Evolutionary conservation across 2,888 invertebrate genomes (phyloP), one percentile per base, ranked within the genome.

Genomic region (Diplolepis rosae): DNA sequence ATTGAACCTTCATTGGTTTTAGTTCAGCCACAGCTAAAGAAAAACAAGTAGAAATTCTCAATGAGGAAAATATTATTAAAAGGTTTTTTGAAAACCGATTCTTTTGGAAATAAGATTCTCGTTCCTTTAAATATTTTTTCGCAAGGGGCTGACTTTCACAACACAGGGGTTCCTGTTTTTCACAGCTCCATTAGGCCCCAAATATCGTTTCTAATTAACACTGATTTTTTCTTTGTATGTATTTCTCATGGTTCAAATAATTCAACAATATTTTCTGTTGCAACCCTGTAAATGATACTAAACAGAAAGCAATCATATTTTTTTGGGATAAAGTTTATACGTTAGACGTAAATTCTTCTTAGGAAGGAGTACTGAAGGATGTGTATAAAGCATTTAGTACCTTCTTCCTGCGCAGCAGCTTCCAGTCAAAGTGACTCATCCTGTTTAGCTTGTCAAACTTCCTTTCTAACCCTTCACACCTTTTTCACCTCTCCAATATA

Each of bases 351-450:
- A 13, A 35, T 22, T 5, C n/a, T 39, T 61, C 24, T 27, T 15
- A 56, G 32, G 1, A 61, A 61, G 27, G 11, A 48, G 22, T 39
- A 51, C 27, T n/a, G 52, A 18, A 42, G 35, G 39, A 51, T 28
- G 52, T 54, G 52, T 52, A 39, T 52, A 39, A 67, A 67, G 27
- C 32, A 11, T 51, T 48, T 66, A 65, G 65, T 30, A 88, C 88
- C 88, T 88, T 88, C 80, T 88, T 88, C 80, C 88, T 86, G 78
- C 88, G 85, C 74, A 88, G 80, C 78, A 88, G 82, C 79, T 86
- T 88, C 88, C 88, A 88, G 80, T 88, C 88, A 79, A 88, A 88
- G 80, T 88, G 87, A 84, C 84, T 87, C 88, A 88, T 88, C 82
- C 81, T 85, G 81, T 74, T 77, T 70, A 67, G 68, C 73, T 83